Evolutionary conservation across 2,888 invertebrate species (phyloP), one percentile per base, ranked within the genome.

Genomic region (Nephrocerus scutellatus): DNA sequence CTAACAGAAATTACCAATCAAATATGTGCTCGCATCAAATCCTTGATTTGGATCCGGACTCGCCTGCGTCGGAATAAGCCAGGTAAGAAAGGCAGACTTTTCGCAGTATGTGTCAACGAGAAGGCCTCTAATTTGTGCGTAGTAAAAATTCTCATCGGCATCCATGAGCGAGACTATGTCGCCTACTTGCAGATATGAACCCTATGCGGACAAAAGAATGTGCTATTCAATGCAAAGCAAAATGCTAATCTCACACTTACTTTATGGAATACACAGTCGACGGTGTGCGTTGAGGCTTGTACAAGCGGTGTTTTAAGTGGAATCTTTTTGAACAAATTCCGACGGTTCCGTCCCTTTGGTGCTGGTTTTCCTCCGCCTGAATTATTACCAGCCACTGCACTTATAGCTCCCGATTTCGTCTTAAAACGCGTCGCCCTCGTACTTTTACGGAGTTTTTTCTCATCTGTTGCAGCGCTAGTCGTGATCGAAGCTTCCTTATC

Each of bases 61-160:
- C 15, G 80, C 77, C 47, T 78, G 77, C 0, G 91, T 90, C 1
- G 93, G 93, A 36, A 95, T 70, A 1, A 95, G 72, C 93, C 93
- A 95, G 0, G 91, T 88, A 10, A 93, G 72, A 3, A 85, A 87
- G 0, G 91, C 92, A 63, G 90, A 91, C 68, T 92, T 92, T 62
- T 91, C 87, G 54, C 90, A 88, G 64, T 88, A 93, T 62, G 90
- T 88, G 63, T 95, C 93, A 0, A 88, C 85, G 42, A 93, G 72
- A 36, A 95, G 77, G 1, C 91, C 92, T 36, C 87, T 75, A 38
- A 93, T 80, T 71, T 93, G 92, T 6, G 90, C 92, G 59, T 90
- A 95, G 69, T 82, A 95, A 18, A 80, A 75, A 45, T 79, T 80
- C 35, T 84, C 81, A 4, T 82, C 80, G 23, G 76, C 68, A 58